Base-by-base conservation (phyloP, 64 coral and sea anemone genomes). In the Platygyra sinensis region DNA sequence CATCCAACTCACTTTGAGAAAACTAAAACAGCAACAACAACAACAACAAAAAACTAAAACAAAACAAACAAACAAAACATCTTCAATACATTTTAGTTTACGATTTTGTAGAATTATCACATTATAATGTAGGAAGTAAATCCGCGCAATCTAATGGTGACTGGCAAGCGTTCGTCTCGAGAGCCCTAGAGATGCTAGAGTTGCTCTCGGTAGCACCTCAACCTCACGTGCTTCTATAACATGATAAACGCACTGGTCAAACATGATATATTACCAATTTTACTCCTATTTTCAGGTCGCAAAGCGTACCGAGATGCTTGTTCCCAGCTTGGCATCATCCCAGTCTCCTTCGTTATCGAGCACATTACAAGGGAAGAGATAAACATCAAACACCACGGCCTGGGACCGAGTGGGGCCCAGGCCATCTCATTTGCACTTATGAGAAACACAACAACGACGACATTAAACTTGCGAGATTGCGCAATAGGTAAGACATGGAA, bases 311-410 rank as follows among this genome's bases (percentile, higher is more conserved):
- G 52, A 38, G 89, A 94, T 8, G 92, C 88, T 2, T 98, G 95
- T 52, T 51, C 62, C 55, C 75, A 94, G 28, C 86, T 94, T 2
- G 96, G 96, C 39, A 90, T 98, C 31, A 90, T 98, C 1, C 96
- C 96, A 81, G 96, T 98, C 79, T 98, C 96, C 57, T 92, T 93
- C 29, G 89, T 98, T 32, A 54, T 98, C 31, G 76, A 94, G n/a
- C 89, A 94, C 67, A 94, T 98, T 18, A 94, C 76, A 18, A 71
- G 91, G 29, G 80, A 85, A 33, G 85, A 78, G 39, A 67, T 94
- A 33, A 80, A 98, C 62, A 94, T 98, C 73, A 98, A 98, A 33
- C 96, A 98, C 79, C 92, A 98, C 67, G 93, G 96, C 50, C 89
- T 98, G 79, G 96, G 96, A 15, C 96, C 96, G 24, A 98, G 77